Conservation (phyloP, 2,888 invertebrate genomes). For the Ochropacha duplaris region DNA sequence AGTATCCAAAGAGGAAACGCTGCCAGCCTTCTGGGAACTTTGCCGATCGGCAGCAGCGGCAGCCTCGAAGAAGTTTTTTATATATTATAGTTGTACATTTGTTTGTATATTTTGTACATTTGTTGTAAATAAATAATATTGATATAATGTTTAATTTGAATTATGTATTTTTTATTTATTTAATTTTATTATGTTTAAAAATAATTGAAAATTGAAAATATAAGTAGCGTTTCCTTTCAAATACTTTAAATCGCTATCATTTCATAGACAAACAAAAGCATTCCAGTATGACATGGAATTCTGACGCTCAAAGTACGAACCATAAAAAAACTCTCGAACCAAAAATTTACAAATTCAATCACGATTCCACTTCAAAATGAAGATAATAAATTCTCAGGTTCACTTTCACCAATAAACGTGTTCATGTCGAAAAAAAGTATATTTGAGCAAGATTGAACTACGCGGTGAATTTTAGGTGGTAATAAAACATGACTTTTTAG, state of each 20-base stretch:
- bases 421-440: background rate
- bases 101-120: no score
- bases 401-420: conserved; percentile 6
- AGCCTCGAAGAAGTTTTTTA: no score
- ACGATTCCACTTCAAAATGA: background rate
- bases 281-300: background rate
- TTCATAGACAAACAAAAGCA: background rate
- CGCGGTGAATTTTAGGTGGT: background rate
- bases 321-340: background rate
- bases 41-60: no score
- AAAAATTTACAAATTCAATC: background rate
- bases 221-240: no score
- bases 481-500: background rate
- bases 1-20: no score
- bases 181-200: no score
- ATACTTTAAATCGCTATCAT: background rate
- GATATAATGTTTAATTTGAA: no score
- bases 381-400: background rate
- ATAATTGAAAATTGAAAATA: background rate
- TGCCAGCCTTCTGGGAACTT: no score
- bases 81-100: no score
- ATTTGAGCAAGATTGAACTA: background rate
- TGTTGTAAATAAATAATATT: no score
- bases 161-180: no score
- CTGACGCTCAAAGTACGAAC: background rate